These are phyloP conservation scores for Pterocles burchelli DNA, from an alignment of 2,113 vertebrate species.

Conservation along the genomic window DNA sequence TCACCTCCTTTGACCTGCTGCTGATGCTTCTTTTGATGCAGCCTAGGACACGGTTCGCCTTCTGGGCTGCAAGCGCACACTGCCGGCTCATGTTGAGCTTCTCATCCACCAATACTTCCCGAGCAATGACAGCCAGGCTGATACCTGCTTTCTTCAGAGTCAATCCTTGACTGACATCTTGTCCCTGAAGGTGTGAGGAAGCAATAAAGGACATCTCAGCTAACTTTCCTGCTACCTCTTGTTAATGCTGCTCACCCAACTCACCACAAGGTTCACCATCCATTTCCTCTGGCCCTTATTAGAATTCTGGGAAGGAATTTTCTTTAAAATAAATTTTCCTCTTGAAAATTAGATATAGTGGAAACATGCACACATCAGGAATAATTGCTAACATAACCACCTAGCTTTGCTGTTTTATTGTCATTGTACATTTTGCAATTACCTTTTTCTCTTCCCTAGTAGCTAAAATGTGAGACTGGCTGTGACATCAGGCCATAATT, in stretches of 20 bases:
- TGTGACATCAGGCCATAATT: slow-evolving; percentile 33
- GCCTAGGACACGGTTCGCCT: no score
- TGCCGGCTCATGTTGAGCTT: no score
- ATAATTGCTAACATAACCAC: slow-evolving; percentile 31
- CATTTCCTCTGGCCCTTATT: neutral
- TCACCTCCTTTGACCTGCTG: no score
- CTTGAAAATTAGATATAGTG: neutral
- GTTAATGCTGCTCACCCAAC: neutral
- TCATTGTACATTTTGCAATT: slow-evolving; percentile 32
- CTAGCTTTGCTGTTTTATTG: slow-evolving; percentile 18
- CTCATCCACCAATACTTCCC: no score
- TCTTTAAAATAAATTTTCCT: neutral
- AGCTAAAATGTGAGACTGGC: neutral
- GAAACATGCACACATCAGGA: slow-evolving; percentile 2
- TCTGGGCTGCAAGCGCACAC: no score
- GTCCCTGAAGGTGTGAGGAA: neutral
- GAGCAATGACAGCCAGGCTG: neutral
- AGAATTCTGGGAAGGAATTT: neutral
- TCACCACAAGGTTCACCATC: neutral
- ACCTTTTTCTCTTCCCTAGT: slow-evolving; percentile 17
- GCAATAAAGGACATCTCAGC: neutral
- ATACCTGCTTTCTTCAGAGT: neutral
- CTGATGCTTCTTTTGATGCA: no score
- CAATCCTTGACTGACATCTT: neutral
- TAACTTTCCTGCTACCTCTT: neutral